Conservation (phyloP, 2,113 vertebrate species). For the Hucho hucho region DNA sequence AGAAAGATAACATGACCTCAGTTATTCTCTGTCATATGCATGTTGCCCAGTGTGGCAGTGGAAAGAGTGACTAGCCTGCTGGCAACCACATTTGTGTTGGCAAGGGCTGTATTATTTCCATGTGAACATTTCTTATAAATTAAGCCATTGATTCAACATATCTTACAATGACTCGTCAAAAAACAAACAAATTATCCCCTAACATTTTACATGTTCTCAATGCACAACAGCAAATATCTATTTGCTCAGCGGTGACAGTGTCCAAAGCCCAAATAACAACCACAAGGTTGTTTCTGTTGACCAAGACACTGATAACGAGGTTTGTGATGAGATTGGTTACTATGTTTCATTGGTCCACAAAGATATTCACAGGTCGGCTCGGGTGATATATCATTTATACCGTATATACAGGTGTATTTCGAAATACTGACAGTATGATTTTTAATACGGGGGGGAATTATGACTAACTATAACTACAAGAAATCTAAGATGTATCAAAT, state of each 20-base stretch:
- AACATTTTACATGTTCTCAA: background rate
- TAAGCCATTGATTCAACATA: background rate
- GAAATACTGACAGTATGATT: too few species aligned
- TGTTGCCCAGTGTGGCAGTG: background rate
- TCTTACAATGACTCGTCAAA: background rate
- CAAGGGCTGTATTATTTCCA: background rate
- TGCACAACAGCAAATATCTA: background rate
- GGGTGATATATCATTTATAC: too few species aligned
- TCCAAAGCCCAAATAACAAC: background rate
- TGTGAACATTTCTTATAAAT: background rate
- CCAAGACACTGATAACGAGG: background rate
- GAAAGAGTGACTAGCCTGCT: background rate
- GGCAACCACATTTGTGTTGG: background rate
- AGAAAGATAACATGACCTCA: too few species aligned
- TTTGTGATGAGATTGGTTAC: background rate
- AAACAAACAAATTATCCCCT: background rate
- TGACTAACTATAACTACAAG: too few species aligned
- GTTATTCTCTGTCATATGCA: too few species aligned
- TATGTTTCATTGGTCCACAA: background rate
- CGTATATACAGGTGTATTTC: too few species aligned
- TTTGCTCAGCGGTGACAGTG: background rate
- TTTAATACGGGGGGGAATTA: too few species aligned
- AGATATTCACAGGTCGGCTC: too few species aligned
- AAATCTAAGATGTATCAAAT: too few species aligned
- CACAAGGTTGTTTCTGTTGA: background rate